These are phyloP conservation scores for Rhyzopertha dominica DNA, from an alignment of 1,140 invertebrate species.

Conservation along the genomic window DNA sequence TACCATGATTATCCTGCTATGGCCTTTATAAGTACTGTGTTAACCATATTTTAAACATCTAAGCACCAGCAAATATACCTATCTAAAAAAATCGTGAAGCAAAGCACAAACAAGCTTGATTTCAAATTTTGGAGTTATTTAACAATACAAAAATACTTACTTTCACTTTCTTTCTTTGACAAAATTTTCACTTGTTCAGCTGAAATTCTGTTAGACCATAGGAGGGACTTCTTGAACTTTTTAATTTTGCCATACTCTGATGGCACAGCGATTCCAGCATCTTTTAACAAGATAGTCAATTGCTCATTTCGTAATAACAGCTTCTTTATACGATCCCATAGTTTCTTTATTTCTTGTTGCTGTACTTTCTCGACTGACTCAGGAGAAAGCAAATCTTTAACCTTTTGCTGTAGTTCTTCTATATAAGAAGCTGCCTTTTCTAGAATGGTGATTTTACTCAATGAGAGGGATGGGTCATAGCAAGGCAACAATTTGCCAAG, in stretches of 20 bases:
- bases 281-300: constrained; percentile 43
- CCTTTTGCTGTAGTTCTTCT: constrained; percentile 46
- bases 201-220: constrained; percentile 34
- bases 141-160: constrained; percentile 23
- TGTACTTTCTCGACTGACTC: constrained; percentile 16
- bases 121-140: too few relatives aligned
- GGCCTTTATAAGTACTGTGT: too few relatives aligned
- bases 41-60: too few relatives aligned
- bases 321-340: constrained; percentile 45
- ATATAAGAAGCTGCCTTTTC: constrained; percentile 46
- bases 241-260: constrained; percentile 28
- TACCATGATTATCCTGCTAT: too few relatives aligned
- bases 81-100: too few relatives aligned
- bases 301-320: constrained; percentile 47
- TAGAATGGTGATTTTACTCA: constrained; percentile 49
- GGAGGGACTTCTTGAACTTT: constrained; percentile 22
- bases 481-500: constrained; percentile 48
- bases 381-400: constrained; percentile 35
- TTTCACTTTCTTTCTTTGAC: constrained; percentile 31
- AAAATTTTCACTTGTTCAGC: constrained; percentile 31
- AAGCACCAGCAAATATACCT: too few relatives aligned
- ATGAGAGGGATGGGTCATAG: constrained; percentile 45
- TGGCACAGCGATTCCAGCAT: constrained; percentile 47
- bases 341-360: constrained; percentile 21
- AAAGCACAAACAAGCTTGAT: too few relatives aligned